Percentiles rank a stretch among this genome's conserved stretches.
Evolutionary conservation across 2,797 vertebrate genomes (phyloP).

Genomic region (Aphelocoma californica): DNA sequence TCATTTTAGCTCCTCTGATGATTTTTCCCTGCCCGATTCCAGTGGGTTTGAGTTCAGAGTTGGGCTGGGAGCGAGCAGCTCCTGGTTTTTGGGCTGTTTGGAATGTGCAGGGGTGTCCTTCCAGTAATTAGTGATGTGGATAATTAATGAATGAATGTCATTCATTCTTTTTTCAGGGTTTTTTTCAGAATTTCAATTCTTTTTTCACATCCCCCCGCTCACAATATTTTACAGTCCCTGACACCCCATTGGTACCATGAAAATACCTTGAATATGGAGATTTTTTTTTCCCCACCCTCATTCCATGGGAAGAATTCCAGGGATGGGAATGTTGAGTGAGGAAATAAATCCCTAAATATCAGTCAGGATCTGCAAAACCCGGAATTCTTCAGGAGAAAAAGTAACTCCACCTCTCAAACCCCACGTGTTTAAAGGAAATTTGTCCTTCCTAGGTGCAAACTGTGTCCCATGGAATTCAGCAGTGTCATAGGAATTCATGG

Average conservation of each 20-base stretch:
- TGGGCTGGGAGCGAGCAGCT: background rate
- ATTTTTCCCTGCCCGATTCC: conserved; percentile 62
- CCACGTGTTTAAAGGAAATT: background rate
- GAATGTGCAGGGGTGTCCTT: background rate
- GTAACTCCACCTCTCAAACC: background rate
- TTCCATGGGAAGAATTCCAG: background rate
- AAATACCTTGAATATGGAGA: background rate
- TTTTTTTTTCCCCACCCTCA: background rate
- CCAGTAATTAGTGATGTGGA: background rate
- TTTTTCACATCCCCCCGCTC: background rate
- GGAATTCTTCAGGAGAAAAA: background rate
- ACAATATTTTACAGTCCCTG: background rate
- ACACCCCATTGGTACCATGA: background rate
- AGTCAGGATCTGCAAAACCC: background rate
- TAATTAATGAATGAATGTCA: background rate
- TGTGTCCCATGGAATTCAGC: background rate
- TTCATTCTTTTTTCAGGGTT: background rate
- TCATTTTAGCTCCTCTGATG: conserved; percentile 81
- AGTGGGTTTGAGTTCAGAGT: background rate
- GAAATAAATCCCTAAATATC: background rate
- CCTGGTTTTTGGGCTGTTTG: background rate
- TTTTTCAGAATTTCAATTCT: background rate
- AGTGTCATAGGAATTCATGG: background rate
- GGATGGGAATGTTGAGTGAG: background rate
- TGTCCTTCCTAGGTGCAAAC: background rate